phyloP scores from a whole-genome alignment of 2,113 vertebrate species.

The Ia io region DNA sequence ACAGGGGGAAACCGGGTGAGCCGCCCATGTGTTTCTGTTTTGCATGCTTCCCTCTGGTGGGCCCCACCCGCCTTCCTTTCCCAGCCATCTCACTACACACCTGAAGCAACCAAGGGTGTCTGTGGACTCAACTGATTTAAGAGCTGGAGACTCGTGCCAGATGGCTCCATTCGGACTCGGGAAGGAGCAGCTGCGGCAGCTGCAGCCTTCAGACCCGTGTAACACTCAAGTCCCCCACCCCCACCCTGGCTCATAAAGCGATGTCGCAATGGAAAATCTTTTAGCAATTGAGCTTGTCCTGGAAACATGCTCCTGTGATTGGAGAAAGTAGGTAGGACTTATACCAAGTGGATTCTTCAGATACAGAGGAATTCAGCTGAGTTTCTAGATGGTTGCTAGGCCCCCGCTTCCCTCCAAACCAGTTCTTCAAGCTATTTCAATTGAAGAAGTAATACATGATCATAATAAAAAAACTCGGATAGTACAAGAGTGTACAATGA shows the following conservation, averaged over 20 bases:
- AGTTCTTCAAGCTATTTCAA: not conserved
- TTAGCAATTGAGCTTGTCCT: not conserved
- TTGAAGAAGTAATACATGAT: not conserved
- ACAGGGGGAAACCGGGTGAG: not conserved
- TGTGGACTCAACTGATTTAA: not conserved
- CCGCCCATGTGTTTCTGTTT: constrained; percentile 10
- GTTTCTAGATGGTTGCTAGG: not conserved
- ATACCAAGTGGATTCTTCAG: not conserved
- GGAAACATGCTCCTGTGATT: not conserved
- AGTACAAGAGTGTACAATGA: not conserved
- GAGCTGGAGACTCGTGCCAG: not conserved
- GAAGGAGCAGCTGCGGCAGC: not conserved
- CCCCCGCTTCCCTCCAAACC: not conserved
- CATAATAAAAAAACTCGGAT: not conserved
- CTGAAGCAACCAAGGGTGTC: not conserved
- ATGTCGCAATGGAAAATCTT: constrained; percentile 9
- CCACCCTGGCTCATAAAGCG: not conserved
- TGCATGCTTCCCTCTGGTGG: not conserved
- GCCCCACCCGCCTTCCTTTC: not conserved
- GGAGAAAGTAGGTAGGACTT: not conserved
- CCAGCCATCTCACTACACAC: not conserved
- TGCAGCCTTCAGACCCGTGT: not conserved
- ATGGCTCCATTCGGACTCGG: not conserved
- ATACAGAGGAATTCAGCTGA: not conserved
- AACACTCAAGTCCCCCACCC: not conserved